Percentiles rank a stretch among this genome's conserved stretches.
Evolutionary conservation across 2,797 vertebrate species (phyloP).

Genomic region (Simalia tracyae): DNA sequence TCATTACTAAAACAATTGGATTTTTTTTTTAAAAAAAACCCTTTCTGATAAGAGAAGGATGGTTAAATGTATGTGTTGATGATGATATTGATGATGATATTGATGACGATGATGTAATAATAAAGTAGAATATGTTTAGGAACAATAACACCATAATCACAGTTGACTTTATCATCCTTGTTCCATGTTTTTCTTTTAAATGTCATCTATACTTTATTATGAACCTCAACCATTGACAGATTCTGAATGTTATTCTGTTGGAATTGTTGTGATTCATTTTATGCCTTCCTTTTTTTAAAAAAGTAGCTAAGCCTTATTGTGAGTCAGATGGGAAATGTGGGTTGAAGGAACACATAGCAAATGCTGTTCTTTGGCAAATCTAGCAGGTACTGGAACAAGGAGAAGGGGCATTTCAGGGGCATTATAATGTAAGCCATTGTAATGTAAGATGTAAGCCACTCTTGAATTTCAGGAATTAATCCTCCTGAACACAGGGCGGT

Average conservation of each 20-base stretch:
- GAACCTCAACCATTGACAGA: not conserved
- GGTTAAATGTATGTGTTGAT: not conserved
- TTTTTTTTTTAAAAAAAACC: not conserved
- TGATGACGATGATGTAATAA: not conserved
- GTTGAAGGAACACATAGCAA: not conserved
- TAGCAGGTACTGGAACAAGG: not conserved
- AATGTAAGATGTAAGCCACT: not conserved
- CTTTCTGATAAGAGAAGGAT: not conserved
- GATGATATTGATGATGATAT: not conserved
- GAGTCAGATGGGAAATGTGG: constrained; percentile 5
- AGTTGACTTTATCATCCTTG: not conserved
- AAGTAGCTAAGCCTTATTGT: not conserved
- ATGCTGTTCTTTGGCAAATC: not conserved
- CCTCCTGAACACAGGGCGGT: not conserved
- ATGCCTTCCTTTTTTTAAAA: accelerated
- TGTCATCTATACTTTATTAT: not conserved
- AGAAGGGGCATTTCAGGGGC: not conserved
- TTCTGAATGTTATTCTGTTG: not conserved
- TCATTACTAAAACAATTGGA: not conserved
- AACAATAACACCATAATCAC: not conserved
- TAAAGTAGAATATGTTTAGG: not conserved
- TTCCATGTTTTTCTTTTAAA: not conserved
- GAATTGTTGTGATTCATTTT: not conserved
- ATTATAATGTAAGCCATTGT: not conserved
- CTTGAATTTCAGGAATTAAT: not conserved